Conservation (phyloP, 2,888 invertebrate species). For the Osmoderma eremita region DNA sequence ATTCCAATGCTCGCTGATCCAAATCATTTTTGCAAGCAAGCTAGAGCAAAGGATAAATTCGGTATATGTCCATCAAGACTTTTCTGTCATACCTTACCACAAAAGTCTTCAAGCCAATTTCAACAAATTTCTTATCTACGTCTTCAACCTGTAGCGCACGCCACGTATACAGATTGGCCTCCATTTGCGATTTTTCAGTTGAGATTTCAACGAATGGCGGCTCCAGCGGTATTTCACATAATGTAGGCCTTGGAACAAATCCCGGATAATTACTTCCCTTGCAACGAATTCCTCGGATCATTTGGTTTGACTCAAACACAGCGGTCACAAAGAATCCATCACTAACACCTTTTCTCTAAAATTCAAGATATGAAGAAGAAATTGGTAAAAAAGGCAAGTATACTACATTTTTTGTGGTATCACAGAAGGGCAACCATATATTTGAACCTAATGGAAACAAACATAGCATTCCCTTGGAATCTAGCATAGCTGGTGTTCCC, state of each 20-base stretch:
- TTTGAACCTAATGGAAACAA: conserved; percentile 75
- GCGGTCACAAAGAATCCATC: conserved; percentile 82
- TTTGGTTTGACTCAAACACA: conserved; percentile 80
- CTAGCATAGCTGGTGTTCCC: conserved; percentile 81
- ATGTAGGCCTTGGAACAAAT: conserved; percentile 85
- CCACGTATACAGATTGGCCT: conserved; percentile 77
- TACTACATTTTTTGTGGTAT: conserved; percentile 75
- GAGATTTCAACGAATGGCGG: conserved; percentile 64
- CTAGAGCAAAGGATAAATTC: conserved; percentile 64
- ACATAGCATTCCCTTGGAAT: conserved; percentile 80
- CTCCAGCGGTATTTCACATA: conserved; percentile 78
- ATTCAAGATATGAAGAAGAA: too few species aligned
- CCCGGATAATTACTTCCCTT: conserved; percentile 89
- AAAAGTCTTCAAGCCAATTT: conserved; percentile 89
- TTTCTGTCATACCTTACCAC: conserved; percentile 69
- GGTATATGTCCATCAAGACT: not conserved
- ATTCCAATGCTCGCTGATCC: conserved; percentile 88
- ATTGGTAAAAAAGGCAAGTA: not conserved
- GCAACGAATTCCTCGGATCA: conserved; percentile 84
- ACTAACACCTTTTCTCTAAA: conserved; percentile 18
- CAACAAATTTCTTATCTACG: conserved; percentile 75
- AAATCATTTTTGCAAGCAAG: conserved; percentile 84
- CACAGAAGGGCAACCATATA: conserved; percentile 85
- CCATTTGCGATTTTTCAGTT: conserved; percentile 83
- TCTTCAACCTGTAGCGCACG: conserved; percentile 71